phyloP scores from a whole-genome alignment of 2,113 vertebrate genomes.

The Charina bottae region DNA sequence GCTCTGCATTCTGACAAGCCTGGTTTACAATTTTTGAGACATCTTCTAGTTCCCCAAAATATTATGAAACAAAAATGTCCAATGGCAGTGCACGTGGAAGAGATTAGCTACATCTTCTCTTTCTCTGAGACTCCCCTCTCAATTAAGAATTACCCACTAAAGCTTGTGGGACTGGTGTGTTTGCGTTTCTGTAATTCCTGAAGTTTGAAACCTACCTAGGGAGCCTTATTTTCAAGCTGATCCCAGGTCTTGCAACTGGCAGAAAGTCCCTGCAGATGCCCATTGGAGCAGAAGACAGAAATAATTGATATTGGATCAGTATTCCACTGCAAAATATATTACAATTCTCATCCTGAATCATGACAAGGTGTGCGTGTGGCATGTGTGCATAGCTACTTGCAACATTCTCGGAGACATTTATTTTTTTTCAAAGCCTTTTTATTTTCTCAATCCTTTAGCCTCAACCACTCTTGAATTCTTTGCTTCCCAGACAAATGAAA shows the following conservation, averaged over 20 bases:
- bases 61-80: neutral
- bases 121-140: no score
- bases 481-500: slow-evolving; percentile 6
- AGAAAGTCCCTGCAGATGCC: no score
- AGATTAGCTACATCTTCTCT: no score
- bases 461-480: neutral
- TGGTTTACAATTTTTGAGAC: neutral
- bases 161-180: neutral
- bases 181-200: neutral
- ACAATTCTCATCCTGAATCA: neutral
- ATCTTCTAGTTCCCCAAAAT: neutral
- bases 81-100: neutral
- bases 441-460: neutral
- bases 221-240: neutral
- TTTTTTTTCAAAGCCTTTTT: neutral
- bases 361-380: neutral
- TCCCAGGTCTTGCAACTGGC: neutral
- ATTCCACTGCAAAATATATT: neutral
- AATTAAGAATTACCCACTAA: no score
- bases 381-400: no score
- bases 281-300: neutral
- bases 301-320: neutral
- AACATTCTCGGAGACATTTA: fast-evolving
- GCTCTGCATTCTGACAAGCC: neutral
- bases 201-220: neutral